These are phyloP conservation scores for Oceanodroma tethys DNA, from an alignment of 2,113 vertebrate genomes.

Conservation along the genomic window DNA sequence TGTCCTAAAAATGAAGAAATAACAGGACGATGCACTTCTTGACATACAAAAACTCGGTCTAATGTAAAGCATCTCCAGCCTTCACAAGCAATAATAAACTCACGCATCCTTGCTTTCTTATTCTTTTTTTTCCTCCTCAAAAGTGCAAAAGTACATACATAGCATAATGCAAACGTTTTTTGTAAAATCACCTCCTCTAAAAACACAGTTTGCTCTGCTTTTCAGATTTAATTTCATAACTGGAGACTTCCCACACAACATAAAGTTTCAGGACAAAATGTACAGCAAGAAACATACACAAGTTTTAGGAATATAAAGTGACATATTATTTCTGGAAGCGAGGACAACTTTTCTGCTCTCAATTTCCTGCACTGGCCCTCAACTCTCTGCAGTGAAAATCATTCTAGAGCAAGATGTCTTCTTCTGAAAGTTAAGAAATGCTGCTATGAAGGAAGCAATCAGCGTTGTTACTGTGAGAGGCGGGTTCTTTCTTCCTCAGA, in stretches of 20 bases:
- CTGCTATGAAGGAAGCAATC: neutral
- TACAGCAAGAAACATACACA: neutral
- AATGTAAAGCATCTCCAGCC: no score
- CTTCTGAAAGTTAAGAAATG: neutral
- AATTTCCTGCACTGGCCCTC: neutral
- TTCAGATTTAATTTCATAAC: neutral
- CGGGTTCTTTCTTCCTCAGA: neutral
- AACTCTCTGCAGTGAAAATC: neutral
- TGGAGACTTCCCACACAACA: neutral
- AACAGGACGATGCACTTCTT: neutral
- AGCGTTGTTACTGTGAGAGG: neutral
- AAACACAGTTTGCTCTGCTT: neutral
- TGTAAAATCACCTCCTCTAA: neutral
- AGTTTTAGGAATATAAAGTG: neutral
- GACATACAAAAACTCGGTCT: neutral
- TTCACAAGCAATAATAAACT: neutral
- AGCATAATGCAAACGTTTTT: neutral
- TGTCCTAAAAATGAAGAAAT: constrained; percentile 41
- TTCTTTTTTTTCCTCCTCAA: no score
- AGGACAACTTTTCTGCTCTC: neutral
- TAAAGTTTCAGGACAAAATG: neutral
- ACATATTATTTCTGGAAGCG: neutral
- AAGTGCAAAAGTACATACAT: neutral
- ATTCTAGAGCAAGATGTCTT: neutral
- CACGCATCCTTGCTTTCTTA: neutral